Evolutionary conservation across 2,113 vertebrate species (phyloP), one percentile per base, ranked within the genome.

Genomic region (Labrus mixtus): DNA sequence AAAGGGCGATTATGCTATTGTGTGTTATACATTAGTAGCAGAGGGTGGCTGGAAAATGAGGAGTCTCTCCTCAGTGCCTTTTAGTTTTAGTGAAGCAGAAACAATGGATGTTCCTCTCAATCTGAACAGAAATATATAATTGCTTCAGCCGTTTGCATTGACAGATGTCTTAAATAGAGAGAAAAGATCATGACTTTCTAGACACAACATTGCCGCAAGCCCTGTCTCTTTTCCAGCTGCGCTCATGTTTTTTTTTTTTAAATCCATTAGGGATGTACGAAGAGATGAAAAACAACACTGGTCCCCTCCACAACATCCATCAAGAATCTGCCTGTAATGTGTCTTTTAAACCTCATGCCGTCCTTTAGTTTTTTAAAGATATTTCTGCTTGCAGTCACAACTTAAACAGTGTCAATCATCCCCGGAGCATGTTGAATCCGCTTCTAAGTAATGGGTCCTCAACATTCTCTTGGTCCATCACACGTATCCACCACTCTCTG

Each of bases 1-100:
- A 61, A 55, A 45, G 29, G 58, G n/a, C 0, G 10, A 59, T 69
- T 59, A 73, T 62, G 56, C 6, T 51, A 8, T 58, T 66, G 15
- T 56, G 58, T 59, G 67, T 63, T 48, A 58, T 60, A 33, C 12
- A 16, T 66, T 33, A 50, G 25, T 0, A 2, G 12, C 17, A 55
- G 23, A 64, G 16, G 22, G 48, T n/a, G 48, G 69, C 54, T 68
- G 12, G 51, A 37, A n/a, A n/a, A 15, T 17, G 11, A 73, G 19
- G 16, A 62, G 41, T 53, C 15, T 50, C 10, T 59, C 10, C 11
- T 45, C 8, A 10, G 19, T 16, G 39, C 4, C 19, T 60, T 25
- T 69, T 33, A 10, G 60, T 22, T 20, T 43, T 54, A 78, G 10
- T 61, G 50, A 61, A 6, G 33, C 17, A 5, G 23, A 46, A 36